Conservation (phyloP, 1,140 invertebrate genomes). For the Apis laboriosa region DNA sequence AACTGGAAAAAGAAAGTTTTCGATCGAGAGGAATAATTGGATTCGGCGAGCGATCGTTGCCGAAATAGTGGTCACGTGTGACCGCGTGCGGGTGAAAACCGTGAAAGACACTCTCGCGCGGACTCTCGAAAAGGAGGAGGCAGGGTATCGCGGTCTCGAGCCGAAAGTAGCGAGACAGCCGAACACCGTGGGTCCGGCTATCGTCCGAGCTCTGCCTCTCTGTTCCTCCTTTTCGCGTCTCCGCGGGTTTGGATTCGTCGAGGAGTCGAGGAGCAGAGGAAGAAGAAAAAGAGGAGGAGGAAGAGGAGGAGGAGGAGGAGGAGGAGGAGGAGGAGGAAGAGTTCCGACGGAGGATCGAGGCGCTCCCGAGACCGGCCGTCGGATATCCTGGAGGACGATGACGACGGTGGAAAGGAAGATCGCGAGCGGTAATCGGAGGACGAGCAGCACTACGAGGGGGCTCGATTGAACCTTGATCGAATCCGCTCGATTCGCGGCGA, state of each 20-base stretch:
- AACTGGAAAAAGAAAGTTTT: conserved; percentile 51
- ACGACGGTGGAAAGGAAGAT: conserved; percentile 35
- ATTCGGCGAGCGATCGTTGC: conserved; percentile 19
- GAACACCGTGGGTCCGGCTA: not conserved
- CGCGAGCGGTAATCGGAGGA: conserved; percentile 38
- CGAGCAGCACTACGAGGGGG: conserved; percentile 46
- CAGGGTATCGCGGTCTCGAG: conserved; percentile 20
- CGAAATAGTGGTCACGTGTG: conserved; percentile 52
- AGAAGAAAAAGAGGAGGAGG: not conserved
- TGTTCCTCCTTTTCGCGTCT: not conserved
- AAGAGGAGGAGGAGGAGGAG: conserved; percentile 22
- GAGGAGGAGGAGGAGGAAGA: not conserved
- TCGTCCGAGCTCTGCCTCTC: too few relatives aligned
- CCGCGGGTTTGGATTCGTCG: not conserved
- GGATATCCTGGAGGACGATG: conserved; percentile 42
- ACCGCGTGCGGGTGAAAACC: conserved; percentile 27
- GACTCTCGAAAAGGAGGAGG: conserved; percentile 9
- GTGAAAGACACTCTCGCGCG: conserved; percentile 27
- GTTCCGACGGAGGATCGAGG: not conserved
- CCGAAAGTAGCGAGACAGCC: not conserved
- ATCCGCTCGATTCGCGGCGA: not conserved
- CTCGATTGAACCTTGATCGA: conserved; percentile 51
- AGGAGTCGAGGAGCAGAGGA: not conserved
- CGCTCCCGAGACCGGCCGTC: not conserved
- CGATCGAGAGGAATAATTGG: conserved; percentile 31